These are phyloP conservation scores for Zele albiditarsus DNA, from an alignment of 2,888 invertebrate species.

Conservation along the genomic window DNA sequence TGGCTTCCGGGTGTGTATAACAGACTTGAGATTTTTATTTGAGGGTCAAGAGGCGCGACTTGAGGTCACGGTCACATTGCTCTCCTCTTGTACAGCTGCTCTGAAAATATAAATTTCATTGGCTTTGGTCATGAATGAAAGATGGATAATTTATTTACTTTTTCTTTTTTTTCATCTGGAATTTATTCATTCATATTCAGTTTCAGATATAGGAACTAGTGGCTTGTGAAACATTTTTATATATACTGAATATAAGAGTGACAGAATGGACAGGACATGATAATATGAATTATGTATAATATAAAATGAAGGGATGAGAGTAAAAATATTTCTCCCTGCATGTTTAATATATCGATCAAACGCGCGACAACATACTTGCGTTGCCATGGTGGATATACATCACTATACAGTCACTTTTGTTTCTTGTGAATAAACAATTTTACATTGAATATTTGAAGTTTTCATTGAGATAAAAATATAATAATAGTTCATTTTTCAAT, in stretches of 20 bases:
- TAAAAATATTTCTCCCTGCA: conserved; percentile 4
- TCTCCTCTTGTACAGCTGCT: neutral
- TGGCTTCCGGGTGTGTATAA: neutral
- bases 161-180: neutral
- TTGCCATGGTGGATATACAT: conserved; percentile 40
- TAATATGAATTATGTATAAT: no score
- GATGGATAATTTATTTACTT: neutral
- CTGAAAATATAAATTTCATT: neutral
- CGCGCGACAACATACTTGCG: conserved; percentile 34
- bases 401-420: conserved; percentile 28
- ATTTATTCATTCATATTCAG: neutral
- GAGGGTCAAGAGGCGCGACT: neutral
- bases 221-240: neutral
- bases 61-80: neutral
- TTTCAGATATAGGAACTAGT: neutral
- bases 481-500: neutral
- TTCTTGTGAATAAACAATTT: conserved; percentile 46
- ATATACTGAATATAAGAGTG: neutral
- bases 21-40: neutral
- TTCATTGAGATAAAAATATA: neutral
- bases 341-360: conserved; percentile 45
- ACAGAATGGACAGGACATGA: no score
- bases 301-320: neutral
- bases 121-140: neutral
- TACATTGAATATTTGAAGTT: conserved; percentile 22